phyloP scores from a whole-genome alignment of 92 coral and sea anemone species.

The Metridium senile region DNA sequence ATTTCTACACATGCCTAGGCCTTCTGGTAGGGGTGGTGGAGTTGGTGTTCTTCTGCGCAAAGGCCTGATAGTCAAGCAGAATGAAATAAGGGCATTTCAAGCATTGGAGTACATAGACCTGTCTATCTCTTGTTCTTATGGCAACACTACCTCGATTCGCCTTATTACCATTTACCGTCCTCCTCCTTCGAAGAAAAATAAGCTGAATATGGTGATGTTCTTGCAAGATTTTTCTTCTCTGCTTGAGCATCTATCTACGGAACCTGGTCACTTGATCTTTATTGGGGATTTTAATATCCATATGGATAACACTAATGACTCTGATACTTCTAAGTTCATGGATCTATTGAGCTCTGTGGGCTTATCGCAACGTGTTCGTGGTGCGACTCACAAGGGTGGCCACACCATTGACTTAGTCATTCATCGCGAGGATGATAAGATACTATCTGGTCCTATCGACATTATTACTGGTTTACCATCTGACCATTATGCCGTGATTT shows the following conservation, averaged over 20 bases:
- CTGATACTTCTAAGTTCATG: constrained; percentile 35
- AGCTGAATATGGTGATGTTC: constrained; percentile 30
- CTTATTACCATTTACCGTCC: constrained; percentile 56
- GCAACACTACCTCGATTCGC: constrained; percentile 21
- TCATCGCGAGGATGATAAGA: constrained; percentile 24
- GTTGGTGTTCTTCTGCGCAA: constrained; percentile 36
- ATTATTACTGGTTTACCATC: background rate
- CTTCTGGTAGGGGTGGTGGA: constrained; percentile 40
- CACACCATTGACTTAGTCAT: constrained; percentile 43
- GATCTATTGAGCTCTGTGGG: constrained; percentile 32
- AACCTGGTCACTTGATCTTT: constrained; percentile 25
- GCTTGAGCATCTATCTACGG: constrained; percentile 25
- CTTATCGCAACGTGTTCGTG: constrained; percentile 21
- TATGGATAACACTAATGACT: constrained; percentile 23
- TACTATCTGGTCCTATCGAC: background rate
- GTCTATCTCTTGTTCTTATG: constrained; percentile 32
- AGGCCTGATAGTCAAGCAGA: constrained; percentile 9
- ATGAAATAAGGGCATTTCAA: constrained; percentile 8
- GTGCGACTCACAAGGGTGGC: constrained; percentile 36
- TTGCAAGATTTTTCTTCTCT: constrained; percentile 35
- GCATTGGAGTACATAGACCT: constrained; percentile 53
- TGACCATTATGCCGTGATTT: background rate
- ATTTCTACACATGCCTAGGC: constrained; percentile 47
- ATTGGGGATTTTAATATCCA: constrained; percentile 47
- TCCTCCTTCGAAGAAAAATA: constrained; percentile 56